phyloP scores from a whole-genome alignment of 2,797 vertebrate genomes.

The Acipenser transmontanus region DNA sequence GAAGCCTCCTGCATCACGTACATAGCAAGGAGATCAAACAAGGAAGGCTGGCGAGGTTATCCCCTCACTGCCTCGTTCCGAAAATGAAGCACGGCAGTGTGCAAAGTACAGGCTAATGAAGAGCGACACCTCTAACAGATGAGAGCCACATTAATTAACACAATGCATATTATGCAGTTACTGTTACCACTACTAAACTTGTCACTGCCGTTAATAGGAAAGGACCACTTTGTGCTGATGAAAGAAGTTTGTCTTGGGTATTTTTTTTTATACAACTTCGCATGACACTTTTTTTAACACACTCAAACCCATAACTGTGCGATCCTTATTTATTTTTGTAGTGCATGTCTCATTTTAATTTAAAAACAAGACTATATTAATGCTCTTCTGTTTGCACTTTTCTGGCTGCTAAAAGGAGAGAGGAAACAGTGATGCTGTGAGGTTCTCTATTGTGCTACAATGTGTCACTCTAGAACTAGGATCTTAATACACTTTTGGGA shows the following conservation, averaged over 20 bases:
- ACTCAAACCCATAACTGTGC: constrained; percentile 17
- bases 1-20: constrained; percentile 76
- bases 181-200: constrained; percentile 58
- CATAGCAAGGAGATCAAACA: constrained; percentile 84
- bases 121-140: constrained; percentile 74
- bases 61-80: constrained; percentile 74
- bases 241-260: constrained; percentile 32
- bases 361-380: constrained; percentile 4
- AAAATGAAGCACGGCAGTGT: constrained; percentile 78
- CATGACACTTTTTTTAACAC: constrained; percentile 25
- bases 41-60: constrained; percentile 78
- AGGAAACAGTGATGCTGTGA: neutral
- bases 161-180: constrained; percentile 64
- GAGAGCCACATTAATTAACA: constrained; percentile 77
- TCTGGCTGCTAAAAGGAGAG: constrained; percentile 1
- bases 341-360: constrained; percentile 1
- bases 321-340: neutral
- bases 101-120: constrained; percentile 79
- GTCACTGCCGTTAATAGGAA: constrained; percentile 54
- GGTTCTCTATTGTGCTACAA: neutral
- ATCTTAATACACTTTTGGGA: neutral
- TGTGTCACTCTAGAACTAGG: too few relatives aligned
- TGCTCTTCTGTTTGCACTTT: constrained; percentile 6
- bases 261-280: constrained; percentile 35
- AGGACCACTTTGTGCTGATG: constrained; percentile 13